A percentile compares a stretch with the other conserved stretches of the same genome.
Conservation (phyloP, 2,113 vertebrate species). For the Uropsilus gracilis region DNA sequence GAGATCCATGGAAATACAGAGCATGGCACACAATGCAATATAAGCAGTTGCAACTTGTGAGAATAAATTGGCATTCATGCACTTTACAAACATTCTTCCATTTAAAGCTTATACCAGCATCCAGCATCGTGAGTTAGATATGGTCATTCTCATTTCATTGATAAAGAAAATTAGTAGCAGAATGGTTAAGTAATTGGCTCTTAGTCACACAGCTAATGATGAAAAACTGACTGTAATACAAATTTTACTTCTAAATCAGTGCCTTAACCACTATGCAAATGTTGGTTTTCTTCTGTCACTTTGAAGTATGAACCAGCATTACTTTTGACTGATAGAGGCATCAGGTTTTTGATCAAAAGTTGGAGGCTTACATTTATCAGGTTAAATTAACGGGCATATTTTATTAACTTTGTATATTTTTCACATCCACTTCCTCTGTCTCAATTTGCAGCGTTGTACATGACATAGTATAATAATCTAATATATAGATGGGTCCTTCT, state of each 20-base stretch:
- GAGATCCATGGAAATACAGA: not conserved
- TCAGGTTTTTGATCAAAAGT: not conserved
- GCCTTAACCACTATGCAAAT: not conserved
- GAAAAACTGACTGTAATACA: constrained; percentile 39
- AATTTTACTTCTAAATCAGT: constrained; percentile 32
- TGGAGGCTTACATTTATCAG: not conserved
- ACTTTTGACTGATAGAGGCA: not conserved
- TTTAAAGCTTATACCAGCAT: not conserved
- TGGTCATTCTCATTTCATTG: constrained; percentile 36
- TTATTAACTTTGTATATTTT: not conserved
- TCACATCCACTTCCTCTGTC: not conserved
- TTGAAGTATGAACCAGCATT: not conserved
- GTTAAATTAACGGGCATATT: not conserved
- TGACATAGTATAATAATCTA: not conserved
- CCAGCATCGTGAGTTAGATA: not conserved
- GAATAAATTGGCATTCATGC: not conserved
- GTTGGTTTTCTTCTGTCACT: not conserved
- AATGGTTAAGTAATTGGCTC: constrained; percentile 3
- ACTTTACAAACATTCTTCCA: not conserved
- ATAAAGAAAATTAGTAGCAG: constrained; percentile 52
- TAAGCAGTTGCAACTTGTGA: not conserved
- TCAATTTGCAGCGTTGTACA: not conserved
- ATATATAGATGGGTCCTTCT: not conserved
- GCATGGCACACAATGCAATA: not conserved
- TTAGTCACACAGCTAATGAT: constrained; percentile 30